phyloP scores from a whole-genome alignment of 2,797 vertebrate species.

The Hypotaenidia philippensis region DNA sequence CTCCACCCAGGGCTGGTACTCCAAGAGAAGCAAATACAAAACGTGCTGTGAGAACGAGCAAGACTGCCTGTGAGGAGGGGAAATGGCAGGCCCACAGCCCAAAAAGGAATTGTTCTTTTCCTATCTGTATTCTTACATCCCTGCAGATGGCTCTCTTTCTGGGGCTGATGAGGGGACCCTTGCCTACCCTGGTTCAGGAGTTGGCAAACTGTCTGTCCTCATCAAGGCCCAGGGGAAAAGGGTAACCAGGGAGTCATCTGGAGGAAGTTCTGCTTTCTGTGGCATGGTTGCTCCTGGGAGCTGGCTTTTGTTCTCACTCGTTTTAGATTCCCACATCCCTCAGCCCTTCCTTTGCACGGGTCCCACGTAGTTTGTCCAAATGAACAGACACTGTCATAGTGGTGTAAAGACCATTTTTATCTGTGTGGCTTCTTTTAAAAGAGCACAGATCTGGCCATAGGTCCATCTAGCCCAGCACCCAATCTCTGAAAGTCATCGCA shows the following conservation, averaged over 20 bases:
- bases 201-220: neutral
- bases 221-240: neutral
- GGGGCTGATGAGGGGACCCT: neutral
- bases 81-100: accelerated
- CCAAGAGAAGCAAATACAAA: neutral
- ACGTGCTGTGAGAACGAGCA: neutral
- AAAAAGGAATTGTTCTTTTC: neutral
- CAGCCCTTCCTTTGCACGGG: constrained; percentile 8
- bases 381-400: constrained; percentile 21
- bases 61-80: neutral
- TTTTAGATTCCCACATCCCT: constrained; percentile 21
- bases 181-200: neutral
- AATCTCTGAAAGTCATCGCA: neutral
- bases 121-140: neutral
- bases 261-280: neutral
- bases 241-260: neutral
- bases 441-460: neutral
- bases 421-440: neutral
- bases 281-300: neutral
- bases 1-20: neutral
- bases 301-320: neutral
- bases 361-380: constrained; percentile 25
- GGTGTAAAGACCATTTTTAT: constrained; percentile 11
- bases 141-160: neutral
- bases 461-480: neutral